Base-by-base conservation (phyloP, 2,113 vertebrate genomes). In the Charadrius vociferus region DNA sequence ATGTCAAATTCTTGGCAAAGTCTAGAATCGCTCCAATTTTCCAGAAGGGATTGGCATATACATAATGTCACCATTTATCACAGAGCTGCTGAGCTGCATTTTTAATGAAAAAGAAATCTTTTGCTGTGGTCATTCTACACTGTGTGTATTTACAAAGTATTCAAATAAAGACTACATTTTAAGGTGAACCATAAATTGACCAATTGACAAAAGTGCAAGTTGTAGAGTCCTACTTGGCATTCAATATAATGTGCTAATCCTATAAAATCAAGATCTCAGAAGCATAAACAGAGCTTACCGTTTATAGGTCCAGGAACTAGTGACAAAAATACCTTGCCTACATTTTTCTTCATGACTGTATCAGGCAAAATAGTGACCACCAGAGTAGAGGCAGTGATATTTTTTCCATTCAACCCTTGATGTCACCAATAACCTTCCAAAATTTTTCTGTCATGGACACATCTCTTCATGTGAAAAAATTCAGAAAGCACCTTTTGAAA, bases 1-100 rank as follows among this genome's bases (percentile, higher is more conserved):
- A 61, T 45, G 73, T 88, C 90, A 93, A 80, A 86, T 81, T 95
- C 91, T 95, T 96, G 88, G 92, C 94, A 91, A 90, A 95, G 72
- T 45, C 73, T 80, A 96, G 75, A 66, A 75, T 87, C 7, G 7
- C 59, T 97, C 72, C 73, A 92, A 37, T 96, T 95, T 96, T 97
- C 87, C 86, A 95, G 73, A 83, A 94, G 77, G 73, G 78, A 94
- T 16, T 78, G 87, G 73, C 66, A 81, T 80, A 81, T 61, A 84
- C 34, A 59, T 86, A 95, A 95, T 70, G 58, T 83, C 71, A 88
- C 20, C 41, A 91, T 92, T 95, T 88, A 93, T 95, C 85, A 86
- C 53, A 77, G 62, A 92, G 81, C 62, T 91, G 67, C 66, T 92
- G 92, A 94, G 75, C 52, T 92, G 79, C 84, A 93, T 78, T 93